Evolutionary conservation across 2,797 vertebrate genomes (phyloP).

Genomic region (Cottoperca gobio): DNA sequence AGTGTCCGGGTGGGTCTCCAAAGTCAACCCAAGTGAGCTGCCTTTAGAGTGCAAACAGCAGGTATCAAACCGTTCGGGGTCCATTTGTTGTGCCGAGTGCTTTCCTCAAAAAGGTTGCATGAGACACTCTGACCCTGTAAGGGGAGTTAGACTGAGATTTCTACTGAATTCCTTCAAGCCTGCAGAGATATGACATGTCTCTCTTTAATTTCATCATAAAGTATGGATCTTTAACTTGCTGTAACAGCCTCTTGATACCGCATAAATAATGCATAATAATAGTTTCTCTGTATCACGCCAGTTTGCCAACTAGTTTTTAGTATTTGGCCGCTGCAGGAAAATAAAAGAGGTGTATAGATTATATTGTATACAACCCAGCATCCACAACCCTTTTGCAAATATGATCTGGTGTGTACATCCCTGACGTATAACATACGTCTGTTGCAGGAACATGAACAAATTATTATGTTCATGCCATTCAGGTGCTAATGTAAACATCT

Average conservation of each 20-base stretch:
- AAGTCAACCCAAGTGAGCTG: slow-evolving; percentile 66
- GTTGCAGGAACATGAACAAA: slow-evolving; percentile 39
- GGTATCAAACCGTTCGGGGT: slow-evolving; percentile 75
- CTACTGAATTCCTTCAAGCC: slow-evolving; percentile 48
- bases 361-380: background rate
- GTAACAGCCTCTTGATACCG: slow-evolving; percentile 16
- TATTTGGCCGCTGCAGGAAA: background rate
- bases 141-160: slow-evolving; percentile 40
- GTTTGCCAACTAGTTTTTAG: background rate
- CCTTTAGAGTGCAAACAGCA: slow-evolving; percentile 71
- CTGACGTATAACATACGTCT: slow-evolving; percentile 25
- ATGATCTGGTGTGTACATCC: slow-evolving; percentile 4
- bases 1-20: slow-evolving; percentile 53
- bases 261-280: background rate
- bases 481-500: slow-evolving; percentile 64
- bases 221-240: slow-evolving; percentile 27
- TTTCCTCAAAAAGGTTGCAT: slow-evolving; percentile 64
- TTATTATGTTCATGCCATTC: slow-evolving; percentile 55
- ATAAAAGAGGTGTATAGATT: background rate
- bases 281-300: background rate
- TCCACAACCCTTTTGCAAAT: background rate
- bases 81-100: slow-evolving; percentile 76
- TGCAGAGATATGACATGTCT: slow-evolving; percentile 36
- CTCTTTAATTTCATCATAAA: slow-evolving; percentile 40
- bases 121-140: slow-evolving; percentile 73